Base-by-base conservation (phyloP, 2,113 vertebrate genomes). In the Triplophysa rosa region DNA sequence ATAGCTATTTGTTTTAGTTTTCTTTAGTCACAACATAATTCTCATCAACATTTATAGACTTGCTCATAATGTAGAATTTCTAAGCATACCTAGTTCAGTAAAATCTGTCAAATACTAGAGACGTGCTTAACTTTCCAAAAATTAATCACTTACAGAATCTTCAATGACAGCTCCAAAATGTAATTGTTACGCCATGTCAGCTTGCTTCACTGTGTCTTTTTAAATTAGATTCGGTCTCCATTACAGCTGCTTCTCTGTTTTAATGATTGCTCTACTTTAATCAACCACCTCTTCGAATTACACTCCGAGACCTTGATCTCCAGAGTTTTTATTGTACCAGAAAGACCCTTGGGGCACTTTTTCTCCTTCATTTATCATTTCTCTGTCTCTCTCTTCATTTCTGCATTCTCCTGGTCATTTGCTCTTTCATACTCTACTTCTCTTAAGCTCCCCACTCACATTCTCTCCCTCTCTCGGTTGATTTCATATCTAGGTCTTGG, bases 401-500 rank as follows among this genome's bases (percentile, higher is more conserved):
- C 45, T 70, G 64, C 29, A 40, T 64, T 67, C 40, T 63, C 9
- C 21, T 58, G 49, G n/a, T 65, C 47, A 58, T 56, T 65, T 26
- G 16, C 9, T 58, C 52, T 81, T 63, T 76, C 42, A 13, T 64
- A 47, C 68, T 75, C 29, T 33, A 49, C 14, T 47, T 29, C 52
- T 64, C 67, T 65, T 62, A 49, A 61, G 56, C 33, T 64, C 58
- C n/a, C 29, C 13, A 17, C 75, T 33, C 52, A 37, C 58, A 11
- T 42, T 47, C 75, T 68, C 40, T 40, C 29, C 29, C 40, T 64
- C 65, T 75, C 69, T 52, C 58, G 86, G 79, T 61, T 86, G 83
- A 82, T 77, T 86, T 84, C 84, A 83, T 80, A 86, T 84, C 72
- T 83, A 82, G 84, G 81, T 75, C 84, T 84, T 69, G 59, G 37